phyloP scores from a whole-genome alignment of 1,140 invertebrate species.

The Cyclargus thomasi region DNA sequence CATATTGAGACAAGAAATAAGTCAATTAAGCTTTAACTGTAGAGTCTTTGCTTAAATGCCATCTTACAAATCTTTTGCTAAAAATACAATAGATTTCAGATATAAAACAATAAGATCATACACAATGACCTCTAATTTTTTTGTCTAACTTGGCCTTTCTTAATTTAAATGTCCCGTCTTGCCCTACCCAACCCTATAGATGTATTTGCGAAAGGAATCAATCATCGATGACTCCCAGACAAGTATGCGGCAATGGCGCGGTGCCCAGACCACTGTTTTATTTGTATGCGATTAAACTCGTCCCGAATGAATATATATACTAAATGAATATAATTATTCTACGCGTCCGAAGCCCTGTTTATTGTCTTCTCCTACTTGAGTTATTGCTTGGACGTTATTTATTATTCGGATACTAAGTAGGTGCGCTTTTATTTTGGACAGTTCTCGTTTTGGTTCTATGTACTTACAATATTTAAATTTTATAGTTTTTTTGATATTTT shows the following conservation, averaged over 20 bases:
- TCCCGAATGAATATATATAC: slow-evolving; percentile 3
- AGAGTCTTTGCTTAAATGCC: too few species aligned
- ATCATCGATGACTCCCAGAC: slow-evolving; percentile 12
- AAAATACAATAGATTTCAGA: too few species aligned
- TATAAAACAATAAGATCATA: too few species aligned
- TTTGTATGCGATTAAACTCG: slow-evolving; percentile 13
- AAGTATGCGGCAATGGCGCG: slow-evolving; percentile 9
- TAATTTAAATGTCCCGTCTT: too few species aligned
- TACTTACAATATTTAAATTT: too few species aligned
- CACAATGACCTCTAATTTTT: too few species aligned
- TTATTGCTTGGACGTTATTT: background rate
- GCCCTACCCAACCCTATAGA: background rate
- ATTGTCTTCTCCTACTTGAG: background rate
- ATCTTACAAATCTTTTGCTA: too few species aligned
- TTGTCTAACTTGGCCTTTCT: too few species aligned
- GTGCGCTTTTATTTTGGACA: background rate
- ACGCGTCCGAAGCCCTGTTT: background rate
- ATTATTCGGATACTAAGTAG: background rate
- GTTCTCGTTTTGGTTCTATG: too few species aligned
- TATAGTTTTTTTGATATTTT: too few species aligned
- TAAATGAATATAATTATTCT: slow-evolving; percentile 1
- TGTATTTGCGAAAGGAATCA: slow-evolving; percentile 1
- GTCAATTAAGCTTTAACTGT: too few species aligned
- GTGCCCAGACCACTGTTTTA: slow-evolving; percentile 7
- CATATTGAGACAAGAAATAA: too few species aligned